A percentile compares a stretch with the other conserved stretches of the same genome.
phyloP scores from a whole-genome alignment of 2,888 invertebrate species.

The Eulithis prunata region DNA sequence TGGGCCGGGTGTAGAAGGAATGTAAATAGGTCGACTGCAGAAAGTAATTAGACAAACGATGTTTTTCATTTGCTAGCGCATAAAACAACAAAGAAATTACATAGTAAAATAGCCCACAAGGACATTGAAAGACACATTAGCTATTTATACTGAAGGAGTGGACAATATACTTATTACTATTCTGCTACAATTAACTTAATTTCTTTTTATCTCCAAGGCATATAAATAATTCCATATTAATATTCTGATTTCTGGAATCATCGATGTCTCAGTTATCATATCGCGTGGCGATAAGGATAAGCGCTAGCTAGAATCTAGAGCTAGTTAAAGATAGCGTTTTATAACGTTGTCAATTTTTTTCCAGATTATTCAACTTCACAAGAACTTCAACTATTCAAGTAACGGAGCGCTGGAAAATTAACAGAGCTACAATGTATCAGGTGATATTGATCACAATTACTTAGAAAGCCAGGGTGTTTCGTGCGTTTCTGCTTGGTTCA shows the following conservation, averaged over 20 bases:
- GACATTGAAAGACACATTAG: neutral
- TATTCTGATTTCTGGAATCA: conserved; percentile 50
- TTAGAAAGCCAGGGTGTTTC: conserved; percentile 19
- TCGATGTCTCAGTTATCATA: conserved; percentile 31
- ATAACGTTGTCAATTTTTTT: neutral
- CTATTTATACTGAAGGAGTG: neutral
- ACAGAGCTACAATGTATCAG: neutral
- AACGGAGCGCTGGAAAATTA: neutral
- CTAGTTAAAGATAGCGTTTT: conserved; percentile 25
- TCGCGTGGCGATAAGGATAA: conserved; percentile 25
- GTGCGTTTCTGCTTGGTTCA: conserved; percentile 20
- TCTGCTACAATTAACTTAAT: too few species aligned
- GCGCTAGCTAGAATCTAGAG: conserved; percentile 43
- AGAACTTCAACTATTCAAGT: neutral
- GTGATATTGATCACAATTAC: conserved; percentile 13
- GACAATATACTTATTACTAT: too few species aligned
- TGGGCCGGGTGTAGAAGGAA: conserved; percentile 27
- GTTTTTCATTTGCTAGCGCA: too few species aligned
- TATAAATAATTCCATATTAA: neutral
- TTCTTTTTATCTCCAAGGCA: conserved; percentile 8
- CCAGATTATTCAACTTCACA: neutral
- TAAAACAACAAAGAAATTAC: too few species aligned
- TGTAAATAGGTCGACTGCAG: conserved; percentile 28
- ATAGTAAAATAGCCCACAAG: neutral
- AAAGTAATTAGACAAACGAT: too few species aligned